Conservation (phyloP, 2,888 invertebrate species). For the Drosophila mayaguana region DNA sequence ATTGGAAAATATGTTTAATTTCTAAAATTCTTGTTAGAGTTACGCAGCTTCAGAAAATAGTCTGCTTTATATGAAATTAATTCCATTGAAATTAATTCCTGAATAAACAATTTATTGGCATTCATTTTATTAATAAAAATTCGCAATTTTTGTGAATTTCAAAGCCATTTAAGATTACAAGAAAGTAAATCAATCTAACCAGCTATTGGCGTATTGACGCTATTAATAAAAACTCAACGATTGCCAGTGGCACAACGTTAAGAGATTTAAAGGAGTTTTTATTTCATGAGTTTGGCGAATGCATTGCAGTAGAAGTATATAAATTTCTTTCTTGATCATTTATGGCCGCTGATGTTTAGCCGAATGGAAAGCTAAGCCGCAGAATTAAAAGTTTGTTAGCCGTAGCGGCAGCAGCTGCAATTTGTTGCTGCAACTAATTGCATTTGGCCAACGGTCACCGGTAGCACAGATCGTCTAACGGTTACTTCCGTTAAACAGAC, state of each 20-base stretch:
- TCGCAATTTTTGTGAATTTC: too few relatives aligned
- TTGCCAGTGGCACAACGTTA: not conserved
- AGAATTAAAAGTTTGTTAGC: constrained; percentile 19
- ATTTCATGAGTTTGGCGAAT: not conserved
- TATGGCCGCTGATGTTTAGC: constrained; percentile 60
- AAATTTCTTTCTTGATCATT: constrained; percentile 58
- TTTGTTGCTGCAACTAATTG: constrained; percentile 79
- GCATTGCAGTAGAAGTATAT: constrained; percentile 12
- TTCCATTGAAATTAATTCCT: not conserved
- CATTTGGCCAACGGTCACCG: constrained; percentile 70
- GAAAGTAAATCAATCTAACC: not conserved
- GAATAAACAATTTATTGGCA: not conserved
- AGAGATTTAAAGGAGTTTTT: not conserved
- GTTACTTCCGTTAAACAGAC: constrained; percentile 76
- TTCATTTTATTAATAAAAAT: too few relatives aligned
- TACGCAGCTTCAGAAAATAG: not conserved
- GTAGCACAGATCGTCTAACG: constrained; percentile 72
- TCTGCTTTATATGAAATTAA: not conserved
- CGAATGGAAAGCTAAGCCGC: constrained; percentile 65
- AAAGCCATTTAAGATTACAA: not conserved
- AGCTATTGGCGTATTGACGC: not conserved
- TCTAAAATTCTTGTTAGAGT: not conserved
- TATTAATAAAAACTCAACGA: not conserved
- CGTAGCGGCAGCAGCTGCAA: constrained; percentile 62
- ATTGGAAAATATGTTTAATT: too few relatives aligned